Base-by-base conservation (phyloP, 2,113 vertebrate species). In the Lagopus muta region DNA sequence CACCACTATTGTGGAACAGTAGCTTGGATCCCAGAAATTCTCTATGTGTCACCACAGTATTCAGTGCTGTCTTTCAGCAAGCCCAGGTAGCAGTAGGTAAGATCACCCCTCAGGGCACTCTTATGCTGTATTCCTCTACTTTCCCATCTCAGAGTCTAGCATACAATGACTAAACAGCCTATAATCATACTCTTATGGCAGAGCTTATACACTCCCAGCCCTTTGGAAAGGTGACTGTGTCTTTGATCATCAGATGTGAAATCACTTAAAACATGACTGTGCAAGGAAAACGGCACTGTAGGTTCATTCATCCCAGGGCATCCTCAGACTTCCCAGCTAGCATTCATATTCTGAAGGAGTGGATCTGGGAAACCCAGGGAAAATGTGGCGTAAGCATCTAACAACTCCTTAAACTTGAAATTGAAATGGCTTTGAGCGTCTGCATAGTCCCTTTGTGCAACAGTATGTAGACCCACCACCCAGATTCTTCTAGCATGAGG, bases 21-120 rank as follows among this genome's bases (percentile, higher is more conserved):
- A 61, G 43, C 10, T 45, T 20, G 2, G 8, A 13, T 17, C 42
- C 38, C 82, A 34, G 54, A 73, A 67, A n/a, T 93, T 67, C 61
- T 78, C 28, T 4, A 8, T 13, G 38, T 47, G 40, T 74, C 38
- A 40, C 47, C 25, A 6, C 21, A 66, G 36, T 28, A 71, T 11
- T 38, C 71, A 66, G 58, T 36, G 27, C 22, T 54, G 11, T 73
- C 34, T 65, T 82, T 86, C 76, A 62, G 1, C 60, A 71, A 83
- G 81, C 47, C 73, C 34, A 8, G 15, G 47, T 5, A 79, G 42
- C 32, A n/a, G n/a, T 36, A 57, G n/a, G 1, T 67, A 14, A 38
- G 32, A 34, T 71, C 3, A 40, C 24, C 1, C 0, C 20, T 8
- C 10, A 10, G 21, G 28, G 57, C 1, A 2, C 25, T 34, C 30